phyloP scores from a whole-genome alignment of 2,113 vertebrate genomes.

The Myiagra hebetior region DNA sequence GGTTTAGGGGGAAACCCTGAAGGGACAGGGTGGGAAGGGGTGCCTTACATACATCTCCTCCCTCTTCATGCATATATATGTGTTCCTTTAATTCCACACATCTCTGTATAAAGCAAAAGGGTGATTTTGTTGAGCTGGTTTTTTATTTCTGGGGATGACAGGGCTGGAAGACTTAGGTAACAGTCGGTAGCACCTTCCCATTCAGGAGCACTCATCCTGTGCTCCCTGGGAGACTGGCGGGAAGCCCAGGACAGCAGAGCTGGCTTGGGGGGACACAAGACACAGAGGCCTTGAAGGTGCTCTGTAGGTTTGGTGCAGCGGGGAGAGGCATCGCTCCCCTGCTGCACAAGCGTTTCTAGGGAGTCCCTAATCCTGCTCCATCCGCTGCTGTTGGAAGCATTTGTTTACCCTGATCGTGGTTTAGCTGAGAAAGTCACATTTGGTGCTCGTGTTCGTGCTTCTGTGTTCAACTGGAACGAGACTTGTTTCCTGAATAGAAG shows the following conservation, averaged over 20 bases:
- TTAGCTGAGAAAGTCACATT: neutral
- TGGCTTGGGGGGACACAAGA: neutral
- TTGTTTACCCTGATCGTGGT: neutral
- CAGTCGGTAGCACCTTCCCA: neutral
- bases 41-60: neutral
- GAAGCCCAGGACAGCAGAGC: neutral
- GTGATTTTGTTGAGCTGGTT: neutral
- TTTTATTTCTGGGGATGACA: neutral
- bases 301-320: neutral
- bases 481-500: neutral
- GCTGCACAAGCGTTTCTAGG: neutral
- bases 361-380: neutral
- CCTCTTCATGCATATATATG: accelerated
- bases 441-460: neutral
- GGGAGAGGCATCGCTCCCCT: neutral
- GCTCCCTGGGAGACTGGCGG: neutral
- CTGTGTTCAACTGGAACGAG: neutral
- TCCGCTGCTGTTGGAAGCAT: neutral
- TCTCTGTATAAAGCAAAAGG: neutral
- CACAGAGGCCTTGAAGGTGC: neutral
- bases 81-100: neutral
- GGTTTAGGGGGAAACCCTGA: neutral
- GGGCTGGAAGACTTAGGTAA: neutral
- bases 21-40: neutral
- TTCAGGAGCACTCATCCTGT: neutral